Base-by-base conservation (phyloP, 2,888 invertebrate species). In the Aphelenchoides bicaudatus region DNA sequence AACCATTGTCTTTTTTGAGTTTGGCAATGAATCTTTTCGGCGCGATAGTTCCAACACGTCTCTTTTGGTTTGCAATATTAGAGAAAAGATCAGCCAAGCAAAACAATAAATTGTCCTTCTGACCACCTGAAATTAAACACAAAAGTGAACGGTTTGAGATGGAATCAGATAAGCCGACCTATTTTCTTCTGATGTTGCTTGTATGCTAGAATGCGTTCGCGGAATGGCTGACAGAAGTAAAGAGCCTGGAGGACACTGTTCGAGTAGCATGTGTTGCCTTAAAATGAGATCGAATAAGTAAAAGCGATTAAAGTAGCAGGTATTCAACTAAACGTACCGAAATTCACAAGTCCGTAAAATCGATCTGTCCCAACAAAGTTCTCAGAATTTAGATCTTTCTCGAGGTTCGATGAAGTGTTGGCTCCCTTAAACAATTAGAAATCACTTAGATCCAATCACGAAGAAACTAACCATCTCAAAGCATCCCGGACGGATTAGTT, bases 231-330 rank as follows among this genome's bases (percentile, higher is more conserved):
- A 83, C 98, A 99, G 82, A 98, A 99, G 82, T 98, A 99, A 67
- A 99, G 84, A 29, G 98, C 98, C 86, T 99, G 98, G 68, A 99
- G 85, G 72, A 99, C 98, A 43, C 96, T 96, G 83, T 99, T 99
- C 81, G 94, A 94, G 82, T 99, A 99, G 83, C 98, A 99, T 29
- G 98, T 99, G 83, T 99, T 99, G 72, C 98, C 98, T n/a, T n/a
- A n/a, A n/a, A n/a, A n/a, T n/a, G n/a, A n/a, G 85, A 99, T 99
- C 83, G 84, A n/a, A 50, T 39, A 13, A n/a, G 25, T 30, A 28
- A 28, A 10, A 27, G 6, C 10, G n/a, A 38, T 25, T 37, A 23
- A 61, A 28, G n/a, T 29, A 5, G 46, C 62, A 66, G 21, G 28
- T 55, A 23, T 38, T 16, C 39, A 53, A 52, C 43, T 59, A 37